Conservation (phyloP, 2,888 invertebrate species). For the Habroteleia sp. region DNA sequence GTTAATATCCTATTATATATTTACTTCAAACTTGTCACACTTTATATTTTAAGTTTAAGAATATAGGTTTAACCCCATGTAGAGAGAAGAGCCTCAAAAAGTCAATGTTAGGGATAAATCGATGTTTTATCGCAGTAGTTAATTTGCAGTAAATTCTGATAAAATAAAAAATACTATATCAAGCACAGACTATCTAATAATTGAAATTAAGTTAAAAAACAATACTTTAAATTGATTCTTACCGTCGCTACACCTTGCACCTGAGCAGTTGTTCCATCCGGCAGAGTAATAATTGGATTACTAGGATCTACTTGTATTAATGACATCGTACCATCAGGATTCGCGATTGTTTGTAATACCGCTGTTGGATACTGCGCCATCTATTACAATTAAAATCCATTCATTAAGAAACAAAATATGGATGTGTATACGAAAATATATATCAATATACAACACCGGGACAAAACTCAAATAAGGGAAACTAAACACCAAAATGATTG, state of each 20-base stretch:
- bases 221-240: no score
- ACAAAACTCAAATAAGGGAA: conserved; percentile 79
- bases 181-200: no score
- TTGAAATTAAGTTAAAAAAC: not conserved
- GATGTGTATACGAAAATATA: conserved; percentile 1
- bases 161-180: no score
- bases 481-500: conserved; percentile 74
- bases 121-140: no score
- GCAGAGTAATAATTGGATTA: conserved; percentile 96
- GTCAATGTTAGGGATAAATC: no score
- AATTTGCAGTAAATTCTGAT: no score
- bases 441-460: conserved; percentile 58
- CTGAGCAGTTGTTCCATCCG: conserved; percentile 97
- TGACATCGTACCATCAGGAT: conserved; percentile 97
- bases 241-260: conserved; percentile 90
- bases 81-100: no score
- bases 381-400: conserved; percentile 70
- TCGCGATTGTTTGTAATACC: conserved; percentile 96
- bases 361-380: conserved; percentile 91
- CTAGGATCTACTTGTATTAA: conserved; percentile 97
- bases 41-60: no score
- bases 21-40: no score
- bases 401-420: conserved; percentile 12
- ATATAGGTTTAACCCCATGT: no score
- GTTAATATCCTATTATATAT: no score